Base-by-base conservation (phyloP, 2,113 vertebrate species). In the human region DNA sequence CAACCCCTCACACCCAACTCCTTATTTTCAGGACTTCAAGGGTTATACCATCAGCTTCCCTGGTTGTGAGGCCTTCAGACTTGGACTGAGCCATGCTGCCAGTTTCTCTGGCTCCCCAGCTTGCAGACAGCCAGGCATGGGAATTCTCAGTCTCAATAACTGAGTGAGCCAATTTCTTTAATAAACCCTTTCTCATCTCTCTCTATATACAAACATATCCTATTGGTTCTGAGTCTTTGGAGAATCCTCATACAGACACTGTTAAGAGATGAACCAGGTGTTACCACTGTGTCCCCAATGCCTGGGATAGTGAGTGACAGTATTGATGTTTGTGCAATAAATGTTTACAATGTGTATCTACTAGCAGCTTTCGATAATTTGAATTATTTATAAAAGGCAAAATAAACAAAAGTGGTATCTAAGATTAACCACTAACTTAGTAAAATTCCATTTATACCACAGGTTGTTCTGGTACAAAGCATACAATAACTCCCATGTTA, bases 231-330 rank as follows among this genome's bases (percentile, higher is more conserved):
- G 55, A 22, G 5, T 73, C 43, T 57, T 45, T 17, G 35, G 14
- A 68, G 35, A 82, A 72, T n/a, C 8, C 23, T 25, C 6, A 81
- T 9, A 12, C 2, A 68, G 80, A 35, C 2, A 35, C 2, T 43
- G 0, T 10, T 10, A 9, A 80, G 32, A 25, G 11, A 5, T 0
- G 8, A 43, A 43, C 30, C 18, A 5, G 20, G 30, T 66, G 20
- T 75, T 17, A 30, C 52, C 68, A 30, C 1, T 8, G 18, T 4
- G 6, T 18, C 16, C 23, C 16, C 10, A 43, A 17, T 6, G 9
- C 68, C n/a, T 12, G 30, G 16, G 48, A 73, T 7, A 66, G 72
- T 2, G 30, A 66, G 18, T 38, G 30, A 73, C 20, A 55, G 72
- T 7, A 38, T 14, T 13, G 30, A 0, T 57, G 50, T 55, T 32